Percentiles rank a stretch among this genome's conserved stretches.
Conservation (phyloP, 1,140 invertebrate genomes). For the Nylanderia fulva region DNA sequence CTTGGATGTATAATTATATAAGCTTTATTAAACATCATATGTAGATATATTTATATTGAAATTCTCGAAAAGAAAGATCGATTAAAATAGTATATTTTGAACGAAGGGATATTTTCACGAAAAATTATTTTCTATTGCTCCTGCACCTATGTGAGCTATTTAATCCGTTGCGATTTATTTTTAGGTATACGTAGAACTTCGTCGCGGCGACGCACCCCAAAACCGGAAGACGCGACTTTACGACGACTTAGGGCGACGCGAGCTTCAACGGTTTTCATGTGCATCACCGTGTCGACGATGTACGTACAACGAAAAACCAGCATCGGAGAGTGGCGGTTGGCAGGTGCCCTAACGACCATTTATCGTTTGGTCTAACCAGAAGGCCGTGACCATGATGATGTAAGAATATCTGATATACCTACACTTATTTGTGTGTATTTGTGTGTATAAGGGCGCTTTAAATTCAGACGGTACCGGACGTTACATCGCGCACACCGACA, state of each 20-base stretch:
- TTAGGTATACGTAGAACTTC: background rate
- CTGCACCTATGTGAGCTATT: background rate
- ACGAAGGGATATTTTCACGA: no score
- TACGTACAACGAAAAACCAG: background rate
- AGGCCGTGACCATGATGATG: constrained; percentile 20
- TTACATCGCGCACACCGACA: background rate
- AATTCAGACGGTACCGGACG: background rate
- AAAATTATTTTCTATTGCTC: background rate
- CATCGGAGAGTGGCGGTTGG: constrained; percentile 49
- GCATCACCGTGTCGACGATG: constrained; percentile 34
- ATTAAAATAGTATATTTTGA: background rate
- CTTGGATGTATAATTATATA: background rate
- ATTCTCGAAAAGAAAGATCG: background rate
- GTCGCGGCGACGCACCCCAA: background rate
- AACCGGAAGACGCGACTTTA: constrained; percentile 22
- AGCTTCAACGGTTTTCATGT: constrained; percentile 59
- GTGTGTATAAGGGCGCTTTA: background rate
- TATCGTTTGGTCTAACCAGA: constrained; percentile 40
- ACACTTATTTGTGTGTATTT: background rate
- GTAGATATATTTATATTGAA: no score
- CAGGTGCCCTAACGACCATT: constrained; percentile 49
- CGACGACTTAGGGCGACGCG: background rate
- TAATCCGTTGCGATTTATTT: background rate
- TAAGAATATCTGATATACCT: constrained; percentile 16
- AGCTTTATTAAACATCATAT: background rate